A percentile compares a stretch with the other conserved stretches of the same genome.
Conservation (phyloP, 2,797 vertebrate genomes). For the Tauraco hartlaubi region DNA sequence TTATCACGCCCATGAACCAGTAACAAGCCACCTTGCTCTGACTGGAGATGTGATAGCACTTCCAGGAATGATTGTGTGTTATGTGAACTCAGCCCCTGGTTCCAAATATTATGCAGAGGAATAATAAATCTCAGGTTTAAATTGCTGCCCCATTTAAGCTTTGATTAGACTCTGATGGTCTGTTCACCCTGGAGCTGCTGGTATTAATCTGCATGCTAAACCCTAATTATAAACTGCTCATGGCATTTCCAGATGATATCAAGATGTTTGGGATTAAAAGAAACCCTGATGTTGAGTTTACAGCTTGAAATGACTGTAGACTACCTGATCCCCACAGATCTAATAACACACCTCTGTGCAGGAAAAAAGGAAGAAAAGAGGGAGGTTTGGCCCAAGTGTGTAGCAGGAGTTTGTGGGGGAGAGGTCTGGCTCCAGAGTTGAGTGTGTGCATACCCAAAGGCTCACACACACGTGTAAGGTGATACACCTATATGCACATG, state of each 20-base stretch:
- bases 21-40: conserved; percentile 28
- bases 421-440: background rate
- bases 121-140: conserved; percentile 70
- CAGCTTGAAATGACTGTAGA: conserved; percentile 70
- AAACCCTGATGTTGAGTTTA: conserved; percentile 70
- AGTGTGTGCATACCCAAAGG: background rate
- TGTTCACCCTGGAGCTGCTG: conserved; percentile 61
- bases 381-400: background rate
- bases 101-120: conserved; percentile 56
- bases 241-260: conserved; percentile 79
- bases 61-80: conserved; percentile 61
- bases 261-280: conserved; percentile 84
- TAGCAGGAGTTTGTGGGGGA: background rate
- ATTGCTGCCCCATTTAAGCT: conserved; percentile 68
- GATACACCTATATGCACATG: background rate
- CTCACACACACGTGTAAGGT: background rate
- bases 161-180: conserved; percentile 73
- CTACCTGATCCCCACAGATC: conserved; percentile 35
- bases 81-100: conserved; percentile 61
- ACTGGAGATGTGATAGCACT: conserved; percentile 45
- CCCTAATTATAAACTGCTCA: conserved; percentile 79
- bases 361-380: background rate
- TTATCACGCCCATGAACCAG: conserved; percentile 11
- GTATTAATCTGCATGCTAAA: conserved; percentile 72
- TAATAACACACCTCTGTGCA: background rate